Evolutionary conservation across 2,797 vertebrate species (phyloP), one percentile per base, ranked within the genome.

Genomic region (Microctenopoma lineatum): DNA sequence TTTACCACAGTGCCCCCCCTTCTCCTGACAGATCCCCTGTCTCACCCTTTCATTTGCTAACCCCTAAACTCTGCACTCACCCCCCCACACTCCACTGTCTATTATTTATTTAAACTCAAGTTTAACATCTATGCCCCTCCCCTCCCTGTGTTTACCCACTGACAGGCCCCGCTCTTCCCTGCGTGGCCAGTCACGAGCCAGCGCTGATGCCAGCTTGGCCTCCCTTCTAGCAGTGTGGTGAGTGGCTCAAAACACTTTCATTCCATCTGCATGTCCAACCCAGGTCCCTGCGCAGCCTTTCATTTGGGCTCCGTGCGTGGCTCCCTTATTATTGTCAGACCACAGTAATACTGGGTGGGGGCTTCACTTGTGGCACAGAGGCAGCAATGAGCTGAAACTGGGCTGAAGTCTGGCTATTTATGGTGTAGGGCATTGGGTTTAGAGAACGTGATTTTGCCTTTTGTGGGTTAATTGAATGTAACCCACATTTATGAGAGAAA

Each of bases 401-500:
- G 85, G 72, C 66, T 80, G 62, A 70, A 80, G 51, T 76, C 6
- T 2, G 47, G 73, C 82, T 90, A 87, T 92, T 92, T 90, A 85
- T 75, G 73, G 74, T 71, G 71, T 53, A 12, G 57, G 66, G 42
- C 48, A 75, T 16, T 67, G n/a, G 53, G 87, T 74, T 78, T 63
- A 83, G 83, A 84, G 70, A 56, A 42, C 29, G 66, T 83, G 48
- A 61, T 65, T 75, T 92, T 77, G 65, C 74, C 77, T 90, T 91
- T 90, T 87, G 86, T 88, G 84, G 84, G 70, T 90, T 91, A 86
- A 88, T 81, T 92, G 83, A 77, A 86, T 88, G 65, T 69, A 87
- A 73, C 53, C 74, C 41, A 69, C 73, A 83, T 80, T 79, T 81
- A 80, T 85, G 82, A 75, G 76, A 70, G 80, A 77, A 52, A 64